Evolutionary conservation across 1,140 invertebrate genomes (phyloP).

Genomic region (Sitophilus oryzae): DNA sequence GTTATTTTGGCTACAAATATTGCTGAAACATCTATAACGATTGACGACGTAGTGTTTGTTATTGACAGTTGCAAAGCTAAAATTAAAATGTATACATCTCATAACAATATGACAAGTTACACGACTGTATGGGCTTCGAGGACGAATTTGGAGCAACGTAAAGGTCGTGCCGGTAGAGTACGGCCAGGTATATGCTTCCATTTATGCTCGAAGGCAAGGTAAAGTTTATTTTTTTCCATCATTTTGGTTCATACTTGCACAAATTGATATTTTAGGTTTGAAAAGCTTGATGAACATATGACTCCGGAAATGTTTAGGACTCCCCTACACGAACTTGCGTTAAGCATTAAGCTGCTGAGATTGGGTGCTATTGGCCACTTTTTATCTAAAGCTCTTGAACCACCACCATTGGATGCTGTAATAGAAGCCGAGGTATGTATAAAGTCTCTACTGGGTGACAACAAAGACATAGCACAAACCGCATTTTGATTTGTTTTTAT

Average conservation of each 20-base stretch:
- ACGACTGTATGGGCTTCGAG: constrained; percentile 89
- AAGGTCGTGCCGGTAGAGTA: constrained; percentile 86
- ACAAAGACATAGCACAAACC: too few relatives aligned
- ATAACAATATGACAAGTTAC: constrained; percentile 94
- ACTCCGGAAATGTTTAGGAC: constrained; percentile 95
- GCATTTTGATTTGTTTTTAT: too few relatives aligned
- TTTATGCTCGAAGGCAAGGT: constrained; percentile 64
- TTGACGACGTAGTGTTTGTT: constrained; percentile 94
- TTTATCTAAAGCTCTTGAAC: constrained; percentile 86
- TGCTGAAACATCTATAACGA: constrained; percentile 92
- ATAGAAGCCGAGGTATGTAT: constrained; percentile 77
- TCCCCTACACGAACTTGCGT: constrained; percentile 83
- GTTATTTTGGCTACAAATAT: constrained; percentile 89
- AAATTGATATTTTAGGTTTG: constrained; percentile 48
- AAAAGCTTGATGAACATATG: constrained; percentile 80
- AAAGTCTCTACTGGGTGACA: too few relatives aligned
- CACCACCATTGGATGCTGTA: constrained; percentile 89
- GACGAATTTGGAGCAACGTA: constrained; percentile 86
- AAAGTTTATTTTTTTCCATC: background rate
- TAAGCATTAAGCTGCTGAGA: constrained; percentile 80
- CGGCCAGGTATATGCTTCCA: constrained; percentile 85
- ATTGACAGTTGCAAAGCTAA: constrained; percentile 94
- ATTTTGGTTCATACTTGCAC: background rate
- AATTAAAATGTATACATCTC: constrained; percentile 91
- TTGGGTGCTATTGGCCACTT: constrained; percentile 88